Conservation (phyloP, 2,797 vertebrate species). For the Phoebastria nigripes region DNA sequence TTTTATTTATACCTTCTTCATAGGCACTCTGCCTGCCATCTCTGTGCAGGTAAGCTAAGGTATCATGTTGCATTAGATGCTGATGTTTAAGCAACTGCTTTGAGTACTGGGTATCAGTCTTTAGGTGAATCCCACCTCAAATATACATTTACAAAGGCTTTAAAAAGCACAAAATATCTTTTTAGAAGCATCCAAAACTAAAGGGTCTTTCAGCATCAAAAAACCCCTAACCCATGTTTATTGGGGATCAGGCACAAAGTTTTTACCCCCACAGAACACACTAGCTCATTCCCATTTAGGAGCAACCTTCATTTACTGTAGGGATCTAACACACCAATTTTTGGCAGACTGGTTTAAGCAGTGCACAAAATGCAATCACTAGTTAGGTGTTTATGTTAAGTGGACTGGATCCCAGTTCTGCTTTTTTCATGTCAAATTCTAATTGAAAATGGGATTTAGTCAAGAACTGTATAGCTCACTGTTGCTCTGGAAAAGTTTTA, state of each 20-base stretch:
- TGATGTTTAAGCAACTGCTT: background rate
- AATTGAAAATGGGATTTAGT: background rate
- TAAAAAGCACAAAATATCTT: background rate
- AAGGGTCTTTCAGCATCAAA: background rate
- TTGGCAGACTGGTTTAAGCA: background rate
- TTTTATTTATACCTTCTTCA: background rate
- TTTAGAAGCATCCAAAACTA: background rate
- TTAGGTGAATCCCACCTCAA: background rate
- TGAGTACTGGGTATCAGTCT: background rate
- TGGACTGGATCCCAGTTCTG: background rate
- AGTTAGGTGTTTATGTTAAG: background rate
- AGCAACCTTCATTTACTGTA: background rate
- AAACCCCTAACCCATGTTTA: background rate
- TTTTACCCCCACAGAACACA: background rate
- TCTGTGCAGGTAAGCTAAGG: background rate
- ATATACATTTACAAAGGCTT: background rate
- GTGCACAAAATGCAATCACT: background rate
- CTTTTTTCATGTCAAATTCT: background rate
- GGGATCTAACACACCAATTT: rapidly evolving
- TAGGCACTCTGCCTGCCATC: background rate
- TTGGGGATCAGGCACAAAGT: rapidly evolving
- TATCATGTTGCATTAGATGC: background rate
- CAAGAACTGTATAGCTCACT: background rate
- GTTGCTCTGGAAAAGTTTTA: background rate
- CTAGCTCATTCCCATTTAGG: background rate